phyloP scores from a whole-genome alignment of 2,113 vertebrate genomes.

The Oreochromis niloticus region DNA sequence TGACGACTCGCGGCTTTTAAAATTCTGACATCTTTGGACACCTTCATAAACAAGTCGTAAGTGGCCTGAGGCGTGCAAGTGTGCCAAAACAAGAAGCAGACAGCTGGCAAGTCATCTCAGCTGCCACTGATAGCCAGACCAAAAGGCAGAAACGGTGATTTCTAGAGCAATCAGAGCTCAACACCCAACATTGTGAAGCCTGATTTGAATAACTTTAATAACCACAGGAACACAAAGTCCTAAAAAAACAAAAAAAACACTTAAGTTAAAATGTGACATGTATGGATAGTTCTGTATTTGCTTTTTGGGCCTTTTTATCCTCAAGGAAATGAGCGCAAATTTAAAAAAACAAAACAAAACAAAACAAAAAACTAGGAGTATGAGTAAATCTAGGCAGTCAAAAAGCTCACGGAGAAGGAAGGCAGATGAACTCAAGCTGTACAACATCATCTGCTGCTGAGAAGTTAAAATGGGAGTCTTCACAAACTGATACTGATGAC shows the following conservation, averaged over 20 bases:
- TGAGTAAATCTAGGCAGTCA: not conserved
- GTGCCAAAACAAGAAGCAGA: slow-evolving; percentile 34
- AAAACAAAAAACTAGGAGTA: not conserved
- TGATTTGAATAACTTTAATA: slow-evolving; percentile 4
- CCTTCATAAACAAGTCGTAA: slow-evolving; percentile 45
- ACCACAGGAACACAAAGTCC: not conserved
- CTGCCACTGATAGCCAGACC: slow-evolving; percentile 18
- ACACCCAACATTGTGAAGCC: not conserved
- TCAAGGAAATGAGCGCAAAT: not conserved
- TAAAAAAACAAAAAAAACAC: not conserved
- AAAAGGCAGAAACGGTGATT: slow-evolving; percentile 11
- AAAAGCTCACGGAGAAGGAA: not conserved
- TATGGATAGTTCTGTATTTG: not conserved
- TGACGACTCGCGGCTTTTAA: not conserved
- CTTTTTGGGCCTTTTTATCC: not conserved
- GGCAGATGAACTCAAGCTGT: not conserved
- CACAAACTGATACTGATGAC: not conserved
- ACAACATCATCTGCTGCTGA: not conserved
- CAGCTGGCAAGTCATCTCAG: slow-evolving; percentile 48
- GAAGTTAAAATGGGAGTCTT: not conserved
- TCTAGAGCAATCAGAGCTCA: not conserved
- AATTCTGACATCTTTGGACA: slow-evolving; percentile 37
- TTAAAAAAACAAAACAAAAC: no score
- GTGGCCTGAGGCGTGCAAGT: slow-evolving; percentile 14
- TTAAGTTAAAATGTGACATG: not conserved